Percentiles rank a stretch among this genome's conserved stretches.
Evolutionary conservation across 2,113 vertebrate species (phyloP).

Genomic region (Emydura subglobosa): DNA sequence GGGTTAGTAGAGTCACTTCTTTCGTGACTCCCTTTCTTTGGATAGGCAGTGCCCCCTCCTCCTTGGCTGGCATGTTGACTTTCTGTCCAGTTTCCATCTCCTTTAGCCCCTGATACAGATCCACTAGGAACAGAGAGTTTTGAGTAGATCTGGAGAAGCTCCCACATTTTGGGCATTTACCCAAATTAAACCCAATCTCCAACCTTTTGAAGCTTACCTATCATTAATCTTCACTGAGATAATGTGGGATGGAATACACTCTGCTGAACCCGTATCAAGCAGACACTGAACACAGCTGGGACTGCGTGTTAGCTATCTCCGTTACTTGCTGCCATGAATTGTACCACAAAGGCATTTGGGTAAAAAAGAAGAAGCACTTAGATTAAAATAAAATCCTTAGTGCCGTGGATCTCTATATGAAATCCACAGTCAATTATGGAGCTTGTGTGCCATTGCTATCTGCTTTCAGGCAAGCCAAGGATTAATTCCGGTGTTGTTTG

Average conservation of each 20-base stretch:
- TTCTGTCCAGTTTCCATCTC: conserved; percentile 17
- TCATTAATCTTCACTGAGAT: conserved; percentile 29
- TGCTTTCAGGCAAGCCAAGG: conserved; percentile 27
- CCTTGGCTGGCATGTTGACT: conserved; percentile 6
- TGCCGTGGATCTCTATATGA: conserved; percentile 23
- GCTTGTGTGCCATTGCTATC: conserved; percentile 15
- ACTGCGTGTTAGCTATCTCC: not conserved
- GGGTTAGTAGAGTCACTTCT: not conserved
- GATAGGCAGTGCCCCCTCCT: not conserved
- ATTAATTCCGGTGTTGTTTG: not conserved
- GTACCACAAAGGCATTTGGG: not conserved
- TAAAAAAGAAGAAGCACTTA: conserved; percentile 32
- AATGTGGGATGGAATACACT: conserved; percentile 21
- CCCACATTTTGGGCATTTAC: conserved; percentile 36
- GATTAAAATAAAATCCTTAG: conserved; percentile 17
- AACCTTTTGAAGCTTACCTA: conserved; percentile 51
- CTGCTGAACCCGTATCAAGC: conserved; percentile 15
- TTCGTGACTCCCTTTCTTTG: not conserved
- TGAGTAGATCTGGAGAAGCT: conserved; percentile 30
- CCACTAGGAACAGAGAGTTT: not conserved
- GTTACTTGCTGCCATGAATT: conserved; percentile 32
- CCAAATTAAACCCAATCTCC: conserved; percentile 59
- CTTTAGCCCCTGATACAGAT: not conserved
- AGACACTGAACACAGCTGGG: conserved; percentile 33
- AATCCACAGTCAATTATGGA: conserved; percentile 9